These are phyloP conservation scores for Thomomys bottae DNA, from an alignment of 2,113 vertebrate genomes.

Conservation along the genomic window DNA sequence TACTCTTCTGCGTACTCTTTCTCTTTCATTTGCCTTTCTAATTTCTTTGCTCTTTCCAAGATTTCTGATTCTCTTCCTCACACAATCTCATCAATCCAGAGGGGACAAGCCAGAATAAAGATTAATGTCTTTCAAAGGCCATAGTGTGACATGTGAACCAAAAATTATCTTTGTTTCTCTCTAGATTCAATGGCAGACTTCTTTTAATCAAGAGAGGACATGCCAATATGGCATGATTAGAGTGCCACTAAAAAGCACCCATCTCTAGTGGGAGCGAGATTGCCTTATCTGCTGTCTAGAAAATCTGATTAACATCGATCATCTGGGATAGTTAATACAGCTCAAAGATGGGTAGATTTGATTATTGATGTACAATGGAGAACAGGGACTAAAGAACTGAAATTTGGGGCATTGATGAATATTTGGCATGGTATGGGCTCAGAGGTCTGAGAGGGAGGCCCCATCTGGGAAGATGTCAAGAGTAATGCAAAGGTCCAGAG, in stretches of 20 bases:
- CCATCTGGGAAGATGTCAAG: background rate
- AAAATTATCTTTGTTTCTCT: background rate
- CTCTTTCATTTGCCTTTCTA: conserved; percentile 11
- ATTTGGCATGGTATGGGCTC: background rate
- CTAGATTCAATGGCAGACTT: background rate
- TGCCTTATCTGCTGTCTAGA: background rate
- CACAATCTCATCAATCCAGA: too few relatives aligned
- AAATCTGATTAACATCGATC: conserved; percentile 31
- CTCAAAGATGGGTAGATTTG: background rate
- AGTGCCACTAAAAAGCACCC: background rate
- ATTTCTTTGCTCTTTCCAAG: background rate
- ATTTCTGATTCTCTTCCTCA: background rate
- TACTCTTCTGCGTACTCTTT: background rate
- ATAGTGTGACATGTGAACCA: background rate
- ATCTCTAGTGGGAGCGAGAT: background rate
- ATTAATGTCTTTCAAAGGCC: background rate
- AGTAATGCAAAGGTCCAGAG: background rate
- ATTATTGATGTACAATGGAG: background rate
- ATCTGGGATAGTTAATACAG: background rate
- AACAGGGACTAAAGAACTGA: background rate
- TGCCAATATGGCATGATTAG: background rate
- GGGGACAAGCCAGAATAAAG: background rate
- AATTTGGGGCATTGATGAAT: background rate
- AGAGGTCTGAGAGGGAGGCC: background rate
- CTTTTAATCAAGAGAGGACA: conserved; percentile 15